Percentiles rank a stretch among this genome's conserved stretches.
Evolutionary conservation across 2,113 vertebrate genomes (phyloP).

Genomic region (Tauraco erythrolophus): DNA sequence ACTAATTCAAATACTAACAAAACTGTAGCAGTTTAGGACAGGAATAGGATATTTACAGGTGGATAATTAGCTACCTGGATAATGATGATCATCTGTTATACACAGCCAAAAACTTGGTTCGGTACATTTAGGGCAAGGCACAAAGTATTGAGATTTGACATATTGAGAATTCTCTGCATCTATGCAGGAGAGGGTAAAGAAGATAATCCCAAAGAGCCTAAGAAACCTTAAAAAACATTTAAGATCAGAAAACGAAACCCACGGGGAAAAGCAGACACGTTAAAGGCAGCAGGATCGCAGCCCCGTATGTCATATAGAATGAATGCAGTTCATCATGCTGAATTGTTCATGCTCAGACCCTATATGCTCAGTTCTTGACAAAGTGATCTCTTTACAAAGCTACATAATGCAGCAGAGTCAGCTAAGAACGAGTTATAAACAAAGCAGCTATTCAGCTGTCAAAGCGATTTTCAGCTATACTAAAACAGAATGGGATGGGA

Average conservation of each 20-base stretch:
- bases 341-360: constrained; percentile 31
- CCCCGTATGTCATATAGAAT: not conserved
- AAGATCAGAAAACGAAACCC: not conserved
- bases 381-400: constrained; percentile 60
- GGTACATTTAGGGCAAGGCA: not conserved
- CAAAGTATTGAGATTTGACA: not conserved
- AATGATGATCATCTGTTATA: not conserved
- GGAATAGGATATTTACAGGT: not conserved
- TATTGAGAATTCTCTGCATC: not conserved
- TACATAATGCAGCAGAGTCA: constrained; percentile 46
- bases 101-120: not conserved
- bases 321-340: not conserved
- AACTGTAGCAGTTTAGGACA: not conserved
- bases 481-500: constrained; percentile 10
- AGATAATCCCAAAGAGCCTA: not conserved
- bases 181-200: not conserved
- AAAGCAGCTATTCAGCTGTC: constrained; percentile 68
- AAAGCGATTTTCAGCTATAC: constrained; percentile 59
- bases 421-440: constrained; percentile 48
- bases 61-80: not conserved
- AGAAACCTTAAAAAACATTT: not conserved
- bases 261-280: not conserved
- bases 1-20: not conserved
- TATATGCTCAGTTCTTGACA: constrained; percentile 51
- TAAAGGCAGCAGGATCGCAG: not conserved